Percentiles rank a stretch among this genome's conserved stretches.
These are phyloP conservation scores for Oxygymnocypris stewartii DNA, from an alignment of 2,113 vertebrate species.

Conservation along the genomic window DNA sequence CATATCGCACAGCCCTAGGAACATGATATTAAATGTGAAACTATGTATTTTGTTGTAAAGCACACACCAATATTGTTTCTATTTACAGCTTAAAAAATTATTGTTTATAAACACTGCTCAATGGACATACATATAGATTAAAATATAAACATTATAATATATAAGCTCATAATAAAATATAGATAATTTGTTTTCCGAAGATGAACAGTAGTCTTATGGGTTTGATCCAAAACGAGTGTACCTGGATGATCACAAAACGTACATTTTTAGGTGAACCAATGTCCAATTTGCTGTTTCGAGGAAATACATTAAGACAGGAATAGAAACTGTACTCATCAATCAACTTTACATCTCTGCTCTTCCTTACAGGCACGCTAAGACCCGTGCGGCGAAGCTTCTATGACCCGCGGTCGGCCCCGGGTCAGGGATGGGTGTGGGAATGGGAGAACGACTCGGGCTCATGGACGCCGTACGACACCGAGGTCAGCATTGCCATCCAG, in stretches of 20 bases:
- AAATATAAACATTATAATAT: background rate
- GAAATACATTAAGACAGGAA: background rate
- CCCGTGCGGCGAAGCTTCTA: constrained; percentile 94
- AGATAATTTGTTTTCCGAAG: background rate
- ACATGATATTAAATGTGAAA: too few species aligned
- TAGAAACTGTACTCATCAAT: background rate
- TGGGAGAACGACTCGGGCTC: constrained; percentile 94
- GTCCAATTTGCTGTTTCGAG: background rate
- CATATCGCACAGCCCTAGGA: too few species aligned
- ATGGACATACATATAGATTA: background rate
- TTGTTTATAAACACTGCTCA: background rate
- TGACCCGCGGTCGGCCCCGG: constrained; percentile 91
- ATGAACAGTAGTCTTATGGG: background rate
- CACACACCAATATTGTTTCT: background rate
- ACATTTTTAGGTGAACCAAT: background rate
- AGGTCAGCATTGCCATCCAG: constrained; percentile 97
- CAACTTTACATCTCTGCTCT: background rate
- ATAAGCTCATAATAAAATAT: background rate
- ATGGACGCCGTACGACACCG: constrained; percentile 97
- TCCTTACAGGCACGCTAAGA: constrained; percentile 85
- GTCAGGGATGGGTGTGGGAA: constrained; percentile 96
- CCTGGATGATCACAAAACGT: too few species aligned
- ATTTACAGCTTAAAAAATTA: background rate
- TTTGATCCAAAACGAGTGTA: background rate
- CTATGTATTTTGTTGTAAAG: background rate